Base-by-base conservation (phyloP, 1,140 invertebrate genomes). In the Magallana ariakensis region DNA sequence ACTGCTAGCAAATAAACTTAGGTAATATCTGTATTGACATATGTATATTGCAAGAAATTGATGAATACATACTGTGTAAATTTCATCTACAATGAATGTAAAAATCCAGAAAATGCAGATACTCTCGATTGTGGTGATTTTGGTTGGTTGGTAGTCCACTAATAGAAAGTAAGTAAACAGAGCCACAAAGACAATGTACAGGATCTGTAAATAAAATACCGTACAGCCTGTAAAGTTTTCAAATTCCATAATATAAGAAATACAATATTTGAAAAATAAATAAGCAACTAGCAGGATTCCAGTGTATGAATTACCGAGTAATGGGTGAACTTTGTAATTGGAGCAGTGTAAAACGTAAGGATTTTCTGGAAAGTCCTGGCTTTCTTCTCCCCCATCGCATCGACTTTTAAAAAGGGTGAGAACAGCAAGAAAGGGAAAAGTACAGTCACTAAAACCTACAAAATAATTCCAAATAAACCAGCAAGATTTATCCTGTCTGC, bases 151-250 rank as follows among this genome's bases (percentile, higher is more conserved):
- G 87, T 94, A 95, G 88, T 95, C 94, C 80, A 95, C 94, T 53
- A 95, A 85, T 33, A 95, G 88, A 86, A 95, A 92, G 87, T 95
- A 95, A 4, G 94, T 93, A 90, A 94, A 95, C n/a, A 95, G 88
- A 0, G 92, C 62, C 58, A 95, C 86, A 81, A 93, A 93, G 1
- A 83, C 54, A 0, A 90, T 26, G 85, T 92, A 93, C 58, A 87
- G 85, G 60, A 92, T 9, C 92, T 93, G 90, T 11, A 90, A 88
- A 85, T 53, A 70, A 81, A 82, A 56, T 53, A 83, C 5, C 33
- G 5, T 4, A 46, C 5, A 46, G n/a, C n/a, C 33, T 46, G 33
- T 46, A 46, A 46, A 46, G 5, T 4, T 4, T 3, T 46, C 5
- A 4, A 46, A 4, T 46, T 4, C 33, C 33, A 46, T 46, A 46